Base-by-base conservation (phyloP, 2,113 vertebrate species). In the Aleadryas rufinucha region DNA sequence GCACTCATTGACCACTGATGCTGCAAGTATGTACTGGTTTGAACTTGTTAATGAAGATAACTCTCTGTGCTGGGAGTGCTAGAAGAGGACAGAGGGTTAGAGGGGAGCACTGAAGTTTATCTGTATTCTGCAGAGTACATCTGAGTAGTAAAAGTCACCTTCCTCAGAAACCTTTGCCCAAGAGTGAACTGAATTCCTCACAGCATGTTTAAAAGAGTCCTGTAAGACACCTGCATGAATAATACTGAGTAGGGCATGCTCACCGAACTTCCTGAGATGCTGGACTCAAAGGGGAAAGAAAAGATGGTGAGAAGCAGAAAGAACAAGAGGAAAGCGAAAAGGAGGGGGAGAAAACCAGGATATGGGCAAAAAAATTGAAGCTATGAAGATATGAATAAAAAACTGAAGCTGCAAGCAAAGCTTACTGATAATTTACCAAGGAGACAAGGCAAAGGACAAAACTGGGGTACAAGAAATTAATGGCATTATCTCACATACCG, bases 111-210 rank as follows among this genome's bases (percentile, higher is more conserved):
- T 69, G 61, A 87, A 81, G 86, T 96, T 95, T 94, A 95, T 97
- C 95, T 95, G 81, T 95, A 96, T 96, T 96, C 97, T 94, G 80
- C 71, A 84, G 91, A 92, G 68, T 53, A 14, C 13, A 33, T 74
- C 76, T 56, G 53, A 94, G 84, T 96, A 96, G 96, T 95, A 95
- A 94, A 90, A 95, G 88, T 96, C 95, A 95, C 96, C 94, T 97
- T 95, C 88, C 86, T 89, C 57, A 24, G 91, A 95, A 97, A 97
- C 95, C 90, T 96, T 94, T 95, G 95, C 90, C 94, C 95, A 94
- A 91, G 86, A 96, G 60, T 95, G 94, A 97, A 96, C 95, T 95
- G 49, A 2, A 74, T 94, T 93, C 88, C 94, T 93, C 13, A 3
- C 81, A 87, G 86, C 24, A 33, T 88, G 84, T 92, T 95, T 95